Evolutionary conservation across 2,113 vertebrate genomes (phyloP), one percentile per base, ranked within the genome.

Genomic region (Ceratotherium simum): DNA sequence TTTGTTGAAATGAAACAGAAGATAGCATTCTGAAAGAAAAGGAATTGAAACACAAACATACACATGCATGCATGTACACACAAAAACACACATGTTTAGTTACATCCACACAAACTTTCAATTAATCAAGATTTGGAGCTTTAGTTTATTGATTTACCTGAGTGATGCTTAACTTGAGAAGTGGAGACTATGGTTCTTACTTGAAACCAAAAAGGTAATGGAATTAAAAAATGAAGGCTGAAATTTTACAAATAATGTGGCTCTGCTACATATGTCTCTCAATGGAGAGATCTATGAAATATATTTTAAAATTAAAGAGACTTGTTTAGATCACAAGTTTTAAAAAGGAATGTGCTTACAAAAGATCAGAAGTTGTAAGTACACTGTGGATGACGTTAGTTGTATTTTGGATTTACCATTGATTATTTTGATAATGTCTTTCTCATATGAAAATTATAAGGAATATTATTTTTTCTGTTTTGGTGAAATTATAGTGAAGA

Each of bases 241-340:
- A 73, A 93, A 91, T 48, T 93, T 90, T 79, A 60, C 39, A 83
- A 93, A 83, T 69, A 90, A 51, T 42, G 31, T 84, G 81, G 13
- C 39, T 93, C 16, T 93, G 65, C 69, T 82, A 83, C 23, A 54
- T 36, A 33, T 62, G 18, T 83, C 39, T 91, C 36, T 92, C 36
- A 95, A 18, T 64, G 82, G 56, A 69, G 39, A 95, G 48, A 36
- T 36, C 9, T 46, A 29, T 46, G 20, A 88, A 92, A 89, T 54
- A 46, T 54, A 90, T 54, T 76, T 81, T 80, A 75, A 10, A 75
- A 95, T n/a, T 23, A 76, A 83, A 54, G 36, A 91, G 8, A 69
- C n/a, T 89, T 88, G 25, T 88, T 83, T 75, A 94, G 25, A 82
- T 58, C 36, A 69, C 18, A 91, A 86, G n/a, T 91, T 82, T 87